Base-by-base conservation (phyloP, 1,140 invertebrate genomes). In the Heliconius eleuchia region DNA sequence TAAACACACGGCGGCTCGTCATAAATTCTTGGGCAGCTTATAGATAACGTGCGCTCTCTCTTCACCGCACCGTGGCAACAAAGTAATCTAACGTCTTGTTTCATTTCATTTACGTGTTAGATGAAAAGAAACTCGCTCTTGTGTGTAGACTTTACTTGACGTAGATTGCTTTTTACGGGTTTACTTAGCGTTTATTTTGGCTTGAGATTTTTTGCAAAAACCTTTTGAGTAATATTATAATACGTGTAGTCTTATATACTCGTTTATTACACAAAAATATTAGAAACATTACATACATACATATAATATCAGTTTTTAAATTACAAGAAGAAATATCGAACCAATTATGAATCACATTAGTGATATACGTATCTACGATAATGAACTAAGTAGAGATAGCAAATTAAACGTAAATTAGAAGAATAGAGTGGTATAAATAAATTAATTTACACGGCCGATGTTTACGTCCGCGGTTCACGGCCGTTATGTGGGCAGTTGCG, bases 381-480 rank as follows among this genome's bases (percentile, higher is more conserved):
- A 37, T 7, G 8, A 76, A 76, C 34, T 71, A 76, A 76, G 27
- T 66, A 39, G 30, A 39, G 52, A 77, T 76, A 57, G 55, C 76
- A 73, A 77, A 79, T 79, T 82, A 79, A 76, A 78, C 71, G 76
- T 76, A 78, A 79, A 81, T 75, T 71, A 75, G 76, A 77, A 81
- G 76, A 81, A 82, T 78, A 13, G 60, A 77, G 80, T 82, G 78
- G 78, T 80, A 66, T 30, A 84, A 84, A 84, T 82, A 80, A 82
- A 84, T 84, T 80, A 80, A 76, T 83, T 76, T 81, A 80, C 83
- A 82, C 71, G 81, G 46, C 76, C 80, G 78, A 70, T 85, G 84
- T 85, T 85, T 85, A 84, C 82, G 79, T 81, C 70, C 78, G 79
- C 82, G 80, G 84, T 86, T 88, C 86, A 85, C 79, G 85, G 85